Evolutionary conservation across 2,797 vertebrate genomes (phyloP).

Genomic region (Ambastaia sidthimunki): DNA sequence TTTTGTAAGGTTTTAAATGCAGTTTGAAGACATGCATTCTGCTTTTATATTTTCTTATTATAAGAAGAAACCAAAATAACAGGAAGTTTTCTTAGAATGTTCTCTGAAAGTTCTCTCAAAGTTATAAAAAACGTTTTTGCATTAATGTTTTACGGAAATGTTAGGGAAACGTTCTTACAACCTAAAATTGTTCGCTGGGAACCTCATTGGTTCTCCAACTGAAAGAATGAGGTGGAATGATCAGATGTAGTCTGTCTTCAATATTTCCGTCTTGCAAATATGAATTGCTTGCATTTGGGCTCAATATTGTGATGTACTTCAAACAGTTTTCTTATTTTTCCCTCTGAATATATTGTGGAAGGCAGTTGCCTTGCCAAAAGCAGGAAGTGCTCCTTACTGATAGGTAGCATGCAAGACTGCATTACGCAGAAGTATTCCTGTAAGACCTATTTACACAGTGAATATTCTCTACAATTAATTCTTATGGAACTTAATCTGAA

Average conservation of each 20-base stretch:
- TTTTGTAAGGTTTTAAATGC: neutral
- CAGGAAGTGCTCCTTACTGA: slow-evolving; percentile 42
- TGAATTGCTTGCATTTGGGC: neutral
- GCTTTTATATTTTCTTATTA: neutral
- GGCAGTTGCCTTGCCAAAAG: slow-evolving; percentile 24
- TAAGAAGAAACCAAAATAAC: too few species aligned
- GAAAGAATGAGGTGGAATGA: neutral
- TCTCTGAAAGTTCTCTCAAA: too few species aligned
- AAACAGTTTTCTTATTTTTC: slow-evolving; percentile 27
- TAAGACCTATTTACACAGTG: slow-evolving; percentile 13
- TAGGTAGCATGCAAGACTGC: slow-evolving; percentile 41
- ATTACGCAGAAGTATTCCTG: neutral
- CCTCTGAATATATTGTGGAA: slow-evolving; percentile 21
- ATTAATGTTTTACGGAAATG: too few species aligned
- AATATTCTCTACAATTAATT: slow-evolving; percentile 15
- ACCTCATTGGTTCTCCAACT: neutral
- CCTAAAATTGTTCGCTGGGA: neutral
- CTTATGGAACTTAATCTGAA: neutral
- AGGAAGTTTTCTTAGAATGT: too few species aligned
- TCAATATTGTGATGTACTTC: slow-evolving; percentile 21
- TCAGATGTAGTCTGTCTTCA: neutral
- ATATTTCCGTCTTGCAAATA: neutral
- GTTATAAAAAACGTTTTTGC: too few species aligned
- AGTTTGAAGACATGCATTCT: neutral
- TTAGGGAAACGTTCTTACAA: too few species aligned